Conservation (phyloP, 2,888 invertebrate species). For the Dynastes maya region DNA sequence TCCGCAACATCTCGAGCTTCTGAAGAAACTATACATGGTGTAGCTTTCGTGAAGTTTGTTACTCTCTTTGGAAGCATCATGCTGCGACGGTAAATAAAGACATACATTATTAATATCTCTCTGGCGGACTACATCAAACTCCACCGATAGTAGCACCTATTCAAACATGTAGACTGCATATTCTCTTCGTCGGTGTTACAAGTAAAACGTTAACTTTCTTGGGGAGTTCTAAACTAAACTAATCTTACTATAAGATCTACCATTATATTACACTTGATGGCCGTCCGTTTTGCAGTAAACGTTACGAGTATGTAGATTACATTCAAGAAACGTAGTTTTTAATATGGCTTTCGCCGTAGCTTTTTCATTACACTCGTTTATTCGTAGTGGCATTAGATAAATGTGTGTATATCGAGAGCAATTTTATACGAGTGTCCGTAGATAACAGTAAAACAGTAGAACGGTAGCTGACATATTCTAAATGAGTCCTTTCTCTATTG, state of each 20-base stretch:
- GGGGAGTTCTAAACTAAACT: constrained; percentile 22
- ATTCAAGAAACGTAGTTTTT: constrained; percentile 32
- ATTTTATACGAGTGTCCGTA: constrained; percentile 24
- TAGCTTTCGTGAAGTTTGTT: no score
- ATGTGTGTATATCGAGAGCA: constrained; percentile 23
- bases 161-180: not conserved
- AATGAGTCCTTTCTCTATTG: constrained; percentile 34
- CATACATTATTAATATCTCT: no score
- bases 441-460: constrained; percentile 40
- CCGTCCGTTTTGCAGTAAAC: constrained; percentile 6
- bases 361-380: constrained; percentile 27
- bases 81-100: no score
- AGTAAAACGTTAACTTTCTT: constrained; percentile 24
- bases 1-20: no score
- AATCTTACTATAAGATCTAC: constrained; percentile 30
- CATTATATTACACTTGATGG: constrained; percentile 29
- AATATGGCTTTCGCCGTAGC: constrained; percentile 6
- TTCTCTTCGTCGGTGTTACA: not conserved
- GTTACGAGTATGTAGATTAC: constrained; percentile 34
- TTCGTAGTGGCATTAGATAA: constrained; percentile 16
- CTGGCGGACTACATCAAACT: no score
- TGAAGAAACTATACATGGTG: no score
- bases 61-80: no score
- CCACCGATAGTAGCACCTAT: not conserved
- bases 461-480: constrained; percentile 39